Evolutionary conservation across 2,797 vertebrate genomes (phyloP), one percentile per base, ranked within the genome.

Genomic region (Serranus cabrilla): DNA sequence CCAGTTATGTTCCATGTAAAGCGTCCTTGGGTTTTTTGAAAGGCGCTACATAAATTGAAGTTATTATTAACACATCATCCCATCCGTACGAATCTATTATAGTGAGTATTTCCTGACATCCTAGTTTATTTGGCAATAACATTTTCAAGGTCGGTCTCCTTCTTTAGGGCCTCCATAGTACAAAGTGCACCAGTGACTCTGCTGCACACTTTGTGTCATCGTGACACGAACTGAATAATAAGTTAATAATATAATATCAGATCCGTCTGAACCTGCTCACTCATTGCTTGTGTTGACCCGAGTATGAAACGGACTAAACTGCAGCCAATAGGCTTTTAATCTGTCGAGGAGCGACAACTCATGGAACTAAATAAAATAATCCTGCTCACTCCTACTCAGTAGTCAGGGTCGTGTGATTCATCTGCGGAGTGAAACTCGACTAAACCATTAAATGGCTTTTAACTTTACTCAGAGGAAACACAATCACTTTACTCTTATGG

Each of bases 271-370:
- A 66, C 39, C 58, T 34, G 14, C 57, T 60, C 18, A 56, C 46
- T 47, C n/a, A 11, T 52, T 23, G 63, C 60, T 27, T n/a, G 6
- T 7, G 45, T 49, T 42, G 39, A 71, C 34, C 23, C 27, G 11
- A 34, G 55, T 59, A 68, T 73, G 62, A 82, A 87, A 79, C 61
- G n/a, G 34, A 61, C 21, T 18, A 17, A 55, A 67, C 57, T 46
- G 50, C 49, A 55, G 66, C 71, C 78, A 78, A 25, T 46, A 70
- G 78, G 82, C 90, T 88, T 86, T 94, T 88, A 93, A 87, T 87
- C 80, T 90, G 88, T 89, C 87, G 14, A 69, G 66, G 34, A 50
- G 84, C 78, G 82, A 75, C 85, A 89, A 83, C 85, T 73, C 70
- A 51, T 17, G 21, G 57, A 75, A 65, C 47, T 42, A 80, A 84